phyloP scores from a whole-genome alignment of 2,888 invertebrate species.

The Limenitis arthemis region DNA sequence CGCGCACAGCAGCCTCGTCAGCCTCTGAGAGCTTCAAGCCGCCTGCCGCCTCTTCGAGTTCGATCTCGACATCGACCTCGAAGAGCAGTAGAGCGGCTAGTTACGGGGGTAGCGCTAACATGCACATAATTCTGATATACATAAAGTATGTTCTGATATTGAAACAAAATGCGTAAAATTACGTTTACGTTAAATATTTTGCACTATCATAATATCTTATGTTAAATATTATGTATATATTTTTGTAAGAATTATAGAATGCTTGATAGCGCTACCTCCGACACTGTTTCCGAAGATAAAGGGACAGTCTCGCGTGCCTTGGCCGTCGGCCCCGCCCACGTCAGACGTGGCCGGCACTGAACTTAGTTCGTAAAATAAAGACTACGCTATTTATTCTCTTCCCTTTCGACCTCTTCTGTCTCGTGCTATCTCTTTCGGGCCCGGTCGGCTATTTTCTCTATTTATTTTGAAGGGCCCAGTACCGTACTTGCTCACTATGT shows the following conservation, averaged over 20 bases:
- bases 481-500: slow-evolving; percentile 58
- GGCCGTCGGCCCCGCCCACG: slow-evolving; percentile 22
- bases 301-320: slow-evolving; percentile 24
- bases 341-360: slow-evolving; percentile 33
- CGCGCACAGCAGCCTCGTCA: slow-evolving; percentile 83
- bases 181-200: too few species aligned
- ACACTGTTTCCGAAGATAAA: not conserved
- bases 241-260: too few species aligned
- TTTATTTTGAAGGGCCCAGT: slow-evolving; percentile 44
- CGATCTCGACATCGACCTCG: slow-evolving; percentile 9
- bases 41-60: slow-evolving; percentile 28
- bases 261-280: not conserved
- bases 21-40: slow-evolving; percentile 75
- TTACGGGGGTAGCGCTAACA: not conserved
- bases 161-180: too few species aligned
- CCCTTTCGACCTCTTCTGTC: slow-evolving; percentile 21
- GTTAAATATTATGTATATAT: too few species aligned
- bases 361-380: slow-evolving; percentile 39
- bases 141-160: not conserved
- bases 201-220: too few species aligned
- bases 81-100: slow-evolving; percentile 11
- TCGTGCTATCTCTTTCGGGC: slow-evolving; percentile 25
- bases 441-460: slow-evolving; percentile 33
- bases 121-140: not conserved
- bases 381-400: slow-evolving; percentile 37